Base-by-base conservation (phyloP, 2,888 invertebrate genomes). In the Drosophila imparisetae region DNA sequence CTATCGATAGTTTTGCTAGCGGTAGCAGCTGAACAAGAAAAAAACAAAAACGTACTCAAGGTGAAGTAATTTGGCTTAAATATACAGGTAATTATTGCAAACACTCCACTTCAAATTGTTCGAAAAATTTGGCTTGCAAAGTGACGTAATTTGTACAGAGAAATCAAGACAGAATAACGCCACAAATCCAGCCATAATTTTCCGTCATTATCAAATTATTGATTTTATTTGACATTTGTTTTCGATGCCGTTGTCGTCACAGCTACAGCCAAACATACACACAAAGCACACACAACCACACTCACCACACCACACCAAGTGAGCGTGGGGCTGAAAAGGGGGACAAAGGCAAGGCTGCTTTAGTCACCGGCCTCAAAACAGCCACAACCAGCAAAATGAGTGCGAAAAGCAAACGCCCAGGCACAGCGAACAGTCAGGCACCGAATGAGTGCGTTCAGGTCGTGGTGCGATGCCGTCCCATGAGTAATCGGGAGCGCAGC, bases 381-480 rank as follows among this genome's bases (percentile, higher is more conserved):
- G 67, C 72, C 40, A 58, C 45, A 29, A 27, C 21, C 63, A 70
- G 58, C 59, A 53, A 45, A 60, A 92, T 92, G 92, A 92, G 92
- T 86, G 92, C 91, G 27, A 91, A 89, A 75, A 72, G 78, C 63
- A 89, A 87, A 75, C 89, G 92, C 64, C 91, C 92, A 34, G 91
- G 89, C 52, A 92, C 91, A 18, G 91, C 84, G 53, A 85, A 75
- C 60, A 90, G 89, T 64, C 91, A 92, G 73, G 85, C 91, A 13
- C 89, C 91, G 4, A 96, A 96, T 92, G 98, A 99, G 93, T 96
- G 97, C 91, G 98, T 99, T 71, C 98, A 98, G 94, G 99, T 99
- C 78, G 97, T 99, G 81, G 99, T 99, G 65, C 94, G 99, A 92
- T 98, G 99, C 94, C 96, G 99, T 64, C 99, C 99, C 45, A 95